phyloP scores from a whole-genome alignment of 2,797 vertebrate genomes.

The Holocentrus rufus region DNA sequence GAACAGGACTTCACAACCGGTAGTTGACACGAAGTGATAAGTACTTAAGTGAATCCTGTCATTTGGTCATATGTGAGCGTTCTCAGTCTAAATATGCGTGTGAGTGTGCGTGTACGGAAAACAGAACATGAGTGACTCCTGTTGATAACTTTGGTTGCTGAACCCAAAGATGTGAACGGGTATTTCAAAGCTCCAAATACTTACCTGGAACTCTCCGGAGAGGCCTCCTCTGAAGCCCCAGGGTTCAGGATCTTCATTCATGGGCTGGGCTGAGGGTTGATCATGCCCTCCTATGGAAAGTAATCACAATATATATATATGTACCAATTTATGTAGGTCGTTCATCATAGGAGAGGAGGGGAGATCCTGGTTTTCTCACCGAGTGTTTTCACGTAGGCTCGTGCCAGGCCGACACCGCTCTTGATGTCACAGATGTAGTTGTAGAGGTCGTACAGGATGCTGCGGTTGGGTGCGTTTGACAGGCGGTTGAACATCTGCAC shows the following conservation, averaged over 20 bases:
- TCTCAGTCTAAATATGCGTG: no score
- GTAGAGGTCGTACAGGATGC: slow-evolving; percentile 97
- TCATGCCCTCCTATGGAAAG: slow-evolving; percentile 90
- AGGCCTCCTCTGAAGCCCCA: slow-evolving; percentile 99
- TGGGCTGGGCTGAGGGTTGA: slow-evolving; percentile 88
- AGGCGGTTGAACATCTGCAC: slow-evolving; percentile 98
- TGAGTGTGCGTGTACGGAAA: no score
- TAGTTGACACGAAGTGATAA: no score
- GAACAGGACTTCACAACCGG: no score
- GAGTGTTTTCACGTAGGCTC: slow-evolving; percentile 86
- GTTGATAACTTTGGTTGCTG: no score
- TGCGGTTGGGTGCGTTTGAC: slow-evolving; percentile 94
- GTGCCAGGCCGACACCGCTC: slow-evolving; percentile 95
- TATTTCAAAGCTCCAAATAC: not conserved
- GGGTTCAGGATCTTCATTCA: slow-evolving; percentile 95
- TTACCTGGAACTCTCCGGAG: slow-evolving; percentile 99
- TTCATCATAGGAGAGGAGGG: not conserved
- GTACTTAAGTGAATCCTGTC: no score
- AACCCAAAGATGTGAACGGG: no score
- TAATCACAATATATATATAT: slow-evolving; percentile 74
- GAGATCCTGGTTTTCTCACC: slow-evolving; percentile 54
- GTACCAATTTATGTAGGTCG: no score
- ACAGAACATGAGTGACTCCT: no score
- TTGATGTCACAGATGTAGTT: slow-evolving; percentile 99
- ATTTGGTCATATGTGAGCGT: no score